Conservation (phyloP, 2,888 invertebrate species). For the Alcis repandata region DNA sequence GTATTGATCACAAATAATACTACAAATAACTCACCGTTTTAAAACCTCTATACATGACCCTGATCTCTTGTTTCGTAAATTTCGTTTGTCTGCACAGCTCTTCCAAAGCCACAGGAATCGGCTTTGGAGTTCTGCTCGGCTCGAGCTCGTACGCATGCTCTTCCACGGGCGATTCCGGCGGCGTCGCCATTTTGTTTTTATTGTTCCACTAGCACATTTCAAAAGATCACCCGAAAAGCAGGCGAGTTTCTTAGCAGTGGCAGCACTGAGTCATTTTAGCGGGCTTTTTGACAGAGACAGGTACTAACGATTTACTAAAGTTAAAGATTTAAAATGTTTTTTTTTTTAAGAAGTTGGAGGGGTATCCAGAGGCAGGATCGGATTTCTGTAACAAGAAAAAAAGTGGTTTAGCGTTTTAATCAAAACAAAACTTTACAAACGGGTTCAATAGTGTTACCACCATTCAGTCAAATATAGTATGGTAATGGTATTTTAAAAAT, state of each 20-base stretch:
- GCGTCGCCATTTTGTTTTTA: constrained; percentile 90
- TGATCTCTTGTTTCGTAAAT: constrained; percentile 97
- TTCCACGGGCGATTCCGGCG: constrained; percentile 94
- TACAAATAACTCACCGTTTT: constrained; percentile 93
- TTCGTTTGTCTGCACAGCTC: constrained; percentile 97
- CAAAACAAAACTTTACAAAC: not conserved
- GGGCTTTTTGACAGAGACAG: constrained; percentile 41
- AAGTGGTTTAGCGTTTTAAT: not conserved
- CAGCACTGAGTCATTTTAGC: constrained; percentile 40
- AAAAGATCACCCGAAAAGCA: constrained; percentile 29
- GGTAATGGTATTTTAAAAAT: no score
- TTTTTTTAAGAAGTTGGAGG: constrained; percentile 53
- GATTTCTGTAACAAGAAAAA: constrained; percentile 61
- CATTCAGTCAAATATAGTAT: no score
- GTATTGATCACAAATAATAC: no score
- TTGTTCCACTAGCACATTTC: constrained; percentile 31
- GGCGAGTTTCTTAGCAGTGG: constrained; percentile 34
- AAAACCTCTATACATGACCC: constrained; percentile 99
- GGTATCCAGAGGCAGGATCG: constrained; percentile 60
- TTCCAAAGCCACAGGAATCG: constrained; percentile 94
- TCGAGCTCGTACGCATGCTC: constrained; percentile 95
- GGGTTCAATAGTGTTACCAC: no score
- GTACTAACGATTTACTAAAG: not conserved
- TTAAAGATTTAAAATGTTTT: constrained; percentile 4
- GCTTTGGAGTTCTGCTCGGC: constrained; percentile 92